Conservation (phyloP, 2,888 invertebrate species). For the Leucophenga maculata region DNA sequence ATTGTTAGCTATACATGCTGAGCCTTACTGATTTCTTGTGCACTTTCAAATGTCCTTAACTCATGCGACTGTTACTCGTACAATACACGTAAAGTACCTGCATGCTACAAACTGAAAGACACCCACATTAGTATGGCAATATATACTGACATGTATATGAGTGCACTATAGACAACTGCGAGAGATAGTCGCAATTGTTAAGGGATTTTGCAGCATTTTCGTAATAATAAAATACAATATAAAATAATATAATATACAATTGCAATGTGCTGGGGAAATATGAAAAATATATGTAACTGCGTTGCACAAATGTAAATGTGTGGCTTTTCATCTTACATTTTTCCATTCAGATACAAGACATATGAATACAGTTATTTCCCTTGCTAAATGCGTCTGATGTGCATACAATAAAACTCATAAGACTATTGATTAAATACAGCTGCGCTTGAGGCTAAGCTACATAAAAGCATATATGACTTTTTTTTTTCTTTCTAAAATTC, state of each 20-base stretch:
- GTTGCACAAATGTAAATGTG: too few relatives aligned
- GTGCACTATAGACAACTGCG: neutral
- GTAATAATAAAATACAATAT: slow-evolving; percentile 9
- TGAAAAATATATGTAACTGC: neutral
- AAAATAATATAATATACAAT: neutral
- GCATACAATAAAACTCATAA: too few relatives aligned
- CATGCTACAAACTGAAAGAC: neutral
- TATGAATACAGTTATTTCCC: too few relatives aligned
- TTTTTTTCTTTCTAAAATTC: too few relatives aligned
- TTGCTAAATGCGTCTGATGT: too few relatives aligned
- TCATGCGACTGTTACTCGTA: too few relatives aligned
- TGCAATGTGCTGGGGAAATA: neutral
- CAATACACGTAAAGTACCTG: neutral
- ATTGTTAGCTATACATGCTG: neutral
- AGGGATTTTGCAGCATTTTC: slow-evolving; percentile 14
- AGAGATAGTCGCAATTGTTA: slow-evolving; percentile 17
- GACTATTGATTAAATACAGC: too few relatives aligned
- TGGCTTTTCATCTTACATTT: too few relatives aligned
- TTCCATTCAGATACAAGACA: too few relatives aligned
- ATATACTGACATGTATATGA: neutral
- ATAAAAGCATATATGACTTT: too few relatives aligned
- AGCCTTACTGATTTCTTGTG: neutral
- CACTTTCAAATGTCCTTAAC: neutral
- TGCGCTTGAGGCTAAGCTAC: too few relatives aligned
- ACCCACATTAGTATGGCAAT: neutral